Evolutionary conservation across 1,140 invertebrate species (phyloP).

Genomic region (Cephus cinctus): DNA sequence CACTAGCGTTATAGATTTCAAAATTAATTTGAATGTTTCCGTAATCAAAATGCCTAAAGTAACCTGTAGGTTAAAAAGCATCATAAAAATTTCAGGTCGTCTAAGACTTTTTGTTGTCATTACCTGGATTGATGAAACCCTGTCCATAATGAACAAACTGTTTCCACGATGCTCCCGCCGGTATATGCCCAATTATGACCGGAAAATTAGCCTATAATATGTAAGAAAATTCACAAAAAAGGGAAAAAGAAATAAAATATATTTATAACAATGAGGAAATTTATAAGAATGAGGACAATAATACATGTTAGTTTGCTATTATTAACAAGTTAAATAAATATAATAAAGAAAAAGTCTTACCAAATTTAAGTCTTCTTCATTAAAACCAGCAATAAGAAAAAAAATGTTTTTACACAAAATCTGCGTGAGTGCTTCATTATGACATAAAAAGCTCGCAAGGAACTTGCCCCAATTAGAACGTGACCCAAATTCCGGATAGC

Average conservation of each 20-base stretch:
- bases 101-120: background rate
- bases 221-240: conserved; percentile 15
- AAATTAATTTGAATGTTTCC: conserved; percentile 49
- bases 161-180: conserved; percentile 74
- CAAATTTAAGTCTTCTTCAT: conserved; percentile 54
- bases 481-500: conserved; percentile 41
- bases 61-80: conserved; percentile 23
- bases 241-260: background rate
- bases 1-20: conserved; percentile 42
- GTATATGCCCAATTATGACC: conserved; percentile 72
- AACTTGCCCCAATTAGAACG: conserved; percentile 40
- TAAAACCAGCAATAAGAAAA: conserved; percentile 61
- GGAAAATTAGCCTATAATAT: conserved; percentile 62
- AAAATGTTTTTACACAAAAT: conserved; percentile 62
- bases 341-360: conserved; percentile 15
- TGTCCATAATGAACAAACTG: conserved; percentile 75
- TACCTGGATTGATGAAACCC: conserved; percentile 51
- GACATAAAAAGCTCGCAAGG: conserved; percentile 51
- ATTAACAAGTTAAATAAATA: background rate
- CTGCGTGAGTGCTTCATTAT: conserved; percentile 50
- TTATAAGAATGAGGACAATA: too few species aligned
- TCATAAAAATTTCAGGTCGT: background rate
- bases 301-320: too few species aligned
- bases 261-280: background rate
- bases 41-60: conserved; percentile 51